phyloP scores from a whole-genome alignment of 2,797 vertebrate genomes.

The Setipinna tenuifilis region DNA sequence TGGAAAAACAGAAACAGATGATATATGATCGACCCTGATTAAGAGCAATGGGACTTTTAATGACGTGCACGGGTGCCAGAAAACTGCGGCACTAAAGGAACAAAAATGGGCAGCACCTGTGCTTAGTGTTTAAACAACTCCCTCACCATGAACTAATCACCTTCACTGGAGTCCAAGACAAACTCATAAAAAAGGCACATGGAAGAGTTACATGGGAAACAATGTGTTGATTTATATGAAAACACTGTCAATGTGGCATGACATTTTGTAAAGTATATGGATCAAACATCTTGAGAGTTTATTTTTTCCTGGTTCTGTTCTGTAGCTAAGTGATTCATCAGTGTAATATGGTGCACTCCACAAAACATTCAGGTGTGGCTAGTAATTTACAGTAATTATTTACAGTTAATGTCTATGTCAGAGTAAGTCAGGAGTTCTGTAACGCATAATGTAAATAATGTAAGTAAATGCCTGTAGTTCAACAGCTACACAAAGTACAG shows the following conservation, averaged over 20 bases:
- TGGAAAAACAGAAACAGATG: constrained; percentile 7
- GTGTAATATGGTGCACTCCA: background rate
- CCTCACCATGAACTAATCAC: constrained; percentile 30
- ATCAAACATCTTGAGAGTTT: background rate
- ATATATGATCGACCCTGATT: constrained; percentile 20
- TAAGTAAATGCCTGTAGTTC: background rate
- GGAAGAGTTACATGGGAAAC: constrained; percentile 8
- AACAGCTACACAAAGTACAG: background rate
- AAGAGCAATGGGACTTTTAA: constrained; percentile 20
- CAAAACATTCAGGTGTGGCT: background rate
- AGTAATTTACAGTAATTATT: background rate
- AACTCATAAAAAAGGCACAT: constrained; percentile 19
- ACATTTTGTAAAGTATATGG: background rate
- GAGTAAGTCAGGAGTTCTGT: background rate
- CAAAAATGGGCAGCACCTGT: constrained; percentile 41
- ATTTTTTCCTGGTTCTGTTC: background rate
- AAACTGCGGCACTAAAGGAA: background rate
- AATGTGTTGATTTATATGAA: constrained; percentile 22
- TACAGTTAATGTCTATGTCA: background rate
- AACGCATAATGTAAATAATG: background rate
- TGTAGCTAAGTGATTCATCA: background rate
- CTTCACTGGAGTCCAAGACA: constrained; percentile 40
- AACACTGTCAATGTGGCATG: background rate
- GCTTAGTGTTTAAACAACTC: background rate
- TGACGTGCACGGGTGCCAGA: background rate